These are phyloP conservation scores for Drosophila burlai DNA, from an alignment of 1,140 invertebrate genomes.

Conservation along the genomic window DNA sequence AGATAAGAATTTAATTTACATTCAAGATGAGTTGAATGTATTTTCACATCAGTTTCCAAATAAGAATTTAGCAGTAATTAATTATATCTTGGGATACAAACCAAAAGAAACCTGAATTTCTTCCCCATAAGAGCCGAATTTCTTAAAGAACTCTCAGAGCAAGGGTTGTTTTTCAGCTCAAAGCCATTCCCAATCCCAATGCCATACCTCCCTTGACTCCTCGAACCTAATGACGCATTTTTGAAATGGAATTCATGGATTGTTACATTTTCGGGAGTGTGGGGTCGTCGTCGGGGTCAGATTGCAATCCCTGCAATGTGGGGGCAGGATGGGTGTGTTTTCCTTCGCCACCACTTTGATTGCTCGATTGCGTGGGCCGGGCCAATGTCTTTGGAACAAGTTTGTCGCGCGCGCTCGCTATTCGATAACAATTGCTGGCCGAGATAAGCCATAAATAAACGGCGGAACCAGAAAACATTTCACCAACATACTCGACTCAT, in stretches of 20 bases:
- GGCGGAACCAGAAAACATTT: conserved; percentile 41
- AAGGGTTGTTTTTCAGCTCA: conserved; percentile 12
- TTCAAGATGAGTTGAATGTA: neutral
- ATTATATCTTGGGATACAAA: neutral
- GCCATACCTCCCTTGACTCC: neutral
- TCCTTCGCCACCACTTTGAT: conserved; percentile 38
- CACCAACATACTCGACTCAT: conserved; percentile 22
- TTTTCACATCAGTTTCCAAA: neutral
- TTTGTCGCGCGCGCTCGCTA: conserved; percentile 29
- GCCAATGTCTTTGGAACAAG: conserved; percentile 53
- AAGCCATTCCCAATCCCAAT: neutral
- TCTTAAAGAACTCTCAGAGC: neutral
- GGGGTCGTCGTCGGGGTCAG: conserved; percentile 14
- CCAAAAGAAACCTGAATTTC: neutral
- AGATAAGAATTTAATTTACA: neutral
- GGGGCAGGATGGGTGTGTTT: neutral
- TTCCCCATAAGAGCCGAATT: neutral
- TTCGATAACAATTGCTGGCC: conserved; percentile 56
- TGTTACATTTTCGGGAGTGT: conserved; percentile 8
- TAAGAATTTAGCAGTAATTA: neutral
- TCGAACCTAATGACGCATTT: conserved; percentile 36
- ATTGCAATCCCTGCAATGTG: conserved; percentile 54
- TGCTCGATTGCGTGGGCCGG: conserved; percentile 52
- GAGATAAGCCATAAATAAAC: conserved; percentile 77
- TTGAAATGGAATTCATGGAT: conserved; percentile 14